Base-by-base conservation (phyloP, 2,888 invertebrate genomes). In the Protonemura montana region DNA sequence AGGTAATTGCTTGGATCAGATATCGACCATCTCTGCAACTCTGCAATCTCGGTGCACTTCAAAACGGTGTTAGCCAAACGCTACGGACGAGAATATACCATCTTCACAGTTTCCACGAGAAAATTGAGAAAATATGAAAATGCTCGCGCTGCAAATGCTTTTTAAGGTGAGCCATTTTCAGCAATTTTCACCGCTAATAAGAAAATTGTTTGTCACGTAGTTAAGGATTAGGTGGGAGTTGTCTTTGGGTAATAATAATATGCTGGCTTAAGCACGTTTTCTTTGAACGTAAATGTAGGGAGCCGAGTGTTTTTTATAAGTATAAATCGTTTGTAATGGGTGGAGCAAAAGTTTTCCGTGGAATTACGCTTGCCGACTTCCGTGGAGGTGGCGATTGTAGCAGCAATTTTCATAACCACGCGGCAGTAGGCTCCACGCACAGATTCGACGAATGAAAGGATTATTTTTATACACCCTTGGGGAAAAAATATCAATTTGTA, bases 401-500 rank as follows among this genome's bases (percentile, higher is more conserved):
- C 59, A 21, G 59, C 59, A 21, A 59, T 59, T 29, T 82, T 82
- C 82, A 82, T 82, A 30, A 30, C 41, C 82, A 26, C 26, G 25
- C 82, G n/a, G n/a, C 35, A 7, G n/a, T n/a, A 35, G 82, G 82
- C 35, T 35, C 82, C 0, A 83, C 78, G 41, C 42, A 83, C 35
- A 84, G 59, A 82, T 29, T 59, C 85, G 78, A 85, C 35, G 85
- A 87, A 85, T 87, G 85, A 87, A 85, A 77, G 85, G 87, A 81
- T 87, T 85, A 87, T 85, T 87, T 85, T 87, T 85, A 87, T 87
- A 76, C 41, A 85, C 87, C 85, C 82, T 82, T 41, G 82, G 35
- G 82, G 59, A 82, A 76, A 78, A 86, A 87, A 87, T 87, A 87
- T 85, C 87, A 87, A 87, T 87, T 87, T 87, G 87, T 87, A 87